Evolutionary conservation across 2,113 vertebrate genomes (phyloP), one percentile per base, ranked within the genome.

Genomic region (Sander lucioperca): DNA sequence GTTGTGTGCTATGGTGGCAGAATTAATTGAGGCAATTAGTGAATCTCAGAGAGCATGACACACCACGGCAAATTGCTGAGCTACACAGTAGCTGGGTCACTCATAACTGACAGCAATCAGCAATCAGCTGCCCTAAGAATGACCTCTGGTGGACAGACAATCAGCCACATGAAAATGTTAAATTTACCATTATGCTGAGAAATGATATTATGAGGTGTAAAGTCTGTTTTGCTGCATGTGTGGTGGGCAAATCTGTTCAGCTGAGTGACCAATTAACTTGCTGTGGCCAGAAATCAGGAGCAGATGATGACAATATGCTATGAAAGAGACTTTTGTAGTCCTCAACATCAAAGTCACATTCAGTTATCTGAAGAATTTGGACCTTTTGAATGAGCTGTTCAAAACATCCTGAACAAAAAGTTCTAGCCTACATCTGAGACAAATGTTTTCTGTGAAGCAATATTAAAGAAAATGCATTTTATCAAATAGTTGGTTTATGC

Each of bases 1-100:
- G 83, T 91, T 81, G 86, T 69, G 71, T 77, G 66, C 84, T 36
- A 57, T 79, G 33, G 83, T 66, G 75, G 81, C 69, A 81, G 81
- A 90, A 91, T 82, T 84, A 69, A 86, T 77, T 59, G 45, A 85
- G 67, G 84, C 76, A 92, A 89, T 92, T 88, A 88, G 80, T 57
- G 78, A 70, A 74, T 43, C 67, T 69, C 59, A 64, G 82, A 83
- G 82, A 89, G 78, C 47, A 18, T 30, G 79, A 83, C 23, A 69
- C 70, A 65, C 69, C 3, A 23, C 30, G 33, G 77, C 57, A 84
- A 85, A 81, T 23, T 84, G 80, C 89, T 91, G 81, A 86, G 91
- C 71, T 84, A 30, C 53, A 62, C 77, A 82, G 48, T 59, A 33
- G 15, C 23, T 58, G 63, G 67, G 68, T 67, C 65, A 51, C 50